Evolutionary conservation across 2,888 invertebrate genomes (phyloP), one percentile per base, ranked within the genome.

Genomic region (Callosobruchus maculatus): DNA sequence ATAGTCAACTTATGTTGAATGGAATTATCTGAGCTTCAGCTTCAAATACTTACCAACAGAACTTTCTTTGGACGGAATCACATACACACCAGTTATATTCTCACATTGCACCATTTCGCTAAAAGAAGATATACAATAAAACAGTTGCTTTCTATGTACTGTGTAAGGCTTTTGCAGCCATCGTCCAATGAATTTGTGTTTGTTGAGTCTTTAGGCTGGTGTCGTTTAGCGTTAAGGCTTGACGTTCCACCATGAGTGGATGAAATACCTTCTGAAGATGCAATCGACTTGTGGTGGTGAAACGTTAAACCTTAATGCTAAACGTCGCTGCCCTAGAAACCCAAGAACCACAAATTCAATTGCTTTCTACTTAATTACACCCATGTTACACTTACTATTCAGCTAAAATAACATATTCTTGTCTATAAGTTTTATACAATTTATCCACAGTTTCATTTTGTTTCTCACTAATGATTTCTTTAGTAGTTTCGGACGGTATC

Each of bases 341-440:
- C n/a, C n/a, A n/a, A n/a, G n/a, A n/a, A n/a, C n/a, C n/a, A n/a
- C n/a, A n/a, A n/a, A n/a, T n/a, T n/a, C n/a, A n/a, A n/a, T n/a
- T n/a, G n/a, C n/a, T 21, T 13, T 22, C 22, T 20, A 20, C 30
- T 21, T 9, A 20, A 76, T 70, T 69, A 73, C 70, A 66, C 21
- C 70, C 66, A 31, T 70, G 73, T 5, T 69, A 71, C 67, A 75
- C 94, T 92, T 91, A 97, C 97, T 96, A 97, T 89, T 97, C 97
- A 2, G 96, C 95, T 87, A 97, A 91, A 80, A 97, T 93, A 81
- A 94, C 93, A 83, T 97, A 97, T 87, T 97, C 97, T 85, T 95
- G 94, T 83, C 95, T 93, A 85, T 94, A 94, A 80, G 93, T 90
- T 70, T 92, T 92, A 85, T 94, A 92, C 74, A 93, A 87, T 84